Conservation (phyloP, 2,797 vertebrate species). For the Cossypha heuglini region DNA sequence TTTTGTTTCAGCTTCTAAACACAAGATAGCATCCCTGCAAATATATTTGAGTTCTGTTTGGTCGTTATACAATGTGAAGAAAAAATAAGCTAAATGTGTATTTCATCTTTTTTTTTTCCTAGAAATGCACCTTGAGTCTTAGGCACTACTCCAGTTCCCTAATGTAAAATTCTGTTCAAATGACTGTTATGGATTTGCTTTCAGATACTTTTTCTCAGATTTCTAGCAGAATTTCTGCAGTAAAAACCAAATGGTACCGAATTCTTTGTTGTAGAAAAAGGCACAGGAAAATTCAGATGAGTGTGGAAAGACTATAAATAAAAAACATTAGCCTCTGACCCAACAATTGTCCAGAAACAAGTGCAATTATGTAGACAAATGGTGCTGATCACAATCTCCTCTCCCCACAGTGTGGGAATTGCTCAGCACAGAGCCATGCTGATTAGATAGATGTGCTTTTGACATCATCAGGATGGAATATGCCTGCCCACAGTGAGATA, state of each 20-base stretch:
- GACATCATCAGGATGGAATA: background rate
- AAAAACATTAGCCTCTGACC: background rate
- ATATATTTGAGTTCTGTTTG: background rate
- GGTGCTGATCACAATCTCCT: background rate
- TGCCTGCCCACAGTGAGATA: background rate
- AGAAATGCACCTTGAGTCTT: background rate
- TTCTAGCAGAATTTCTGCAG: background rate
- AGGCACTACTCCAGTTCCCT: background rate
- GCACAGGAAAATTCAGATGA: background rate
- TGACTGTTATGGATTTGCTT: background rate
- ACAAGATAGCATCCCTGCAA: background rate
- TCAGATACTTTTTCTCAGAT: background rate
- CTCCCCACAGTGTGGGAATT: background rate
- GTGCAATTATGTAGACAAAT: slow-evolving; percentile 20
- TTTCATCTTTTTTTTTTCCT: background rate
- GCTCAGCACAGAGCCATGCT: background rate
- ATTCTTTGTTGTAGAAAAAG: background rate
- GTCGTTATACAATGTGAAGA: background rate
- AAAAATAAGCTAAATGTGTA: background rate
- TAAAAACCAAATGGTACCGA: background rate
- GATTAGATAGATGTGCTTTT: background rate
- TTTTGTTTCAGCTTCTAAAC: background rate
- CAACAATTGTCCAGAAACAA: background rate
- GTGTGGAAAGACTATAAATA: background rate
- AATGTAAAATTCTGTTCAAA: background rate